Evolutionary conservation across 2,113 vertebrate species (phyloP).

Genomic region (Oryzias curvinotus): DNA sequence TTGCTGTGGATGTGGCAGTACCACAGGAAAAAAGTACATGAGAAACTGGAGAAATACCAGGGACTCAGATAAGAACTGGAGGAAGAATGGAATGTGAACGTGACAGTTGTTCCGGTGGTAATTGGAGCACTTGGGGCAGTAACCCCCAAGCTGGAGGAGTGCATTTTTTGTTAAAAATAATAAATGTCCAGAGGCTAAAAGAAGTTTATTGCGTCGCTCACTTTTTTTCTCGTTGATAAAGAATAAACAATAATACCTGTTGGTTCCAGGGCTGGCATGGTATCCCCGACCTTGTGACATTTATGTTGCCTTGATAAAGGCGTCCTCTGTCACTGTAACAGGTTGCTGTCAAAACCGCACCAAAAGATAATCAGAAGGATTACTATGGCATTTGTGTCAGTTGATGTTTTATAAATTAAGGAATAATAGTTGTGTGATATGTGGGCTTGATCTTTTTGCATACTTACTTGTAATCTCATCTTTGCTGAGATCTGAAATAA

Average conservation of each 20-base stretch:
- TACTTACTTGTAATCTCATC: slow-evolving; percentile 93
- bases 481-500: slow-evolving; percentile 84
- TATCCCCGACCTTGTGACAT: slow-evolving; percentile 79
- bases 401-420: neutral
- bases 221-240: neutral
- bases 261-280: slow-evolving; percentile 86
- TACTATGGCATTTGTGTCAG: neutral
- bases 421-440: neutral
- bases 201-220: too few species aligned
- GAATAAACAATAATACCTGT: slow-evolving; percentile 75
- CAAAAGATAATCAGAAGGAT: neutral
- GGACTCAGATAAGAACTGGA: too few species aligned
- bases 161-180: too few species aligned
- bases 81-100: too few species aligned
- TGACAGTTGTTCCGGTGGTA: too few species aligned
- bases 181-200: too few species aligned
- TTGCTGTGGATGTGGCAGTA: too few species aligned
- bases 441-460: neutral
- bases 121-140: too few species aligned
- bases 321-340: slow-evolving; percentile 85
- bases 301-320: slow-evolving; percentile 83
- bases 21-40: too few species aligned
- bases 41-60: too few species aligned
- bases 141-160: too few species aligned
- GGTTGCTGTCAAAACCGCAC: slow-evolving; percentile 61